Evolutionary conservation across 2,113 vertebrate genomes (phyloP).

Genomic region (crab-eating macaque (Macaca fascicularis)): T2T-MFA8v1.1 NC_088381.1:148286001-148286500

Average conservation of each 20-base stretch:
- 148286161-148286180: background rate
- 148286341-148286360: conserved; percentile 73
- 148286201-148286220: background rate
- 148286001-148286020: conserved; percentile 8
- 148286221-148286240: background rate
- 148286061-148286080: background rate
- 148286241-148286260: background rate
- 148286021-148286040: background rate
- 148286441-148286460: conserved; percentile 57
- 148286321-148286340: conserved; percentile 73
- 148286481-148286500: conserved; percentile 56
- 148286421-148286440: conserved; percentile 51
- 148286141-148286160: background rate
- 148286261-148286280: background rate
- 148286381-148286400: conserved; percentile 73
- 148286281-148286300: conserved; percentile 27
- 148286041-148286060: conserved; percentile 2
- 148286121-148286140: conserved; percentile 34
- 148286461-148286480: conserved; percentile 35
- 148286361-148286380: conserved; percentile 60
- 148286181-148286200: background rate
- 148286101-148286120: background rate
- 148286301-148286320: conserved; percentile 29
- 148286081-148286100: background rate
- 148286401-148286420: conserved; percentile 64